These are phyloP conservation scores for Euwallacea similis DNA, from an alignment of 1,140 invertebrate species.

Conservation along the genomic window DNA sequence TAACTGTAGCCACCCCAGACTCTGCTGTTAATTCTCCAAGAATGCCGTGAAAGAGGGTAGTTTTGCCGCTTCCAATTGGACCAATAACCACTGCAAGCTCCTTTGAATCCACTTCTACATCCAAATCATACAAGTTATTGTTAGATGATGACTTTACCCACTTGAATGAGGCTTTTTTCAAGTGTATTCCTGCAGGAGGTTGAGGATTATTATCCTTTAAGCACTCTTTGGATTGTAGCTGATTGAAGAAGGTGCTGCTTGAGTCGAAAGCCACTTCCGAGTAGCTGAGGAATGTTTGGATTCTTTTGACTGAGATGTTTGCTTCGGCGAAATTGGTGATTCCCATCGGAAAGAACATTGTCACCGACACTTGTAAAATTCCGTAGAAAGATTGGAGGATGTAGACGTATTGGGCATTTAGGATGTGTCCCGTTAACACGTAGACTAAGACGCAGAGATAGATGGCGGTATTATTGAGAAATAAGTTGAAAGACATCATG, in stretches of 20 bases:
- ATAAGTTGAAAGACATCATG: constrained; percentile 71
- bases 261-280: constrained; percentile 40
- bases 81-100: constrained; percentile 69
- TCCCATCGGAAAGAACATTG: constrained; percentile 70
- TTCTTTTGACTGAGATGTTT: constrained; percentile 65
- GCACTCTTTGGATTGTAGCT: constrained; percentile 14
- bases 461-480: constrained; percentile 71
- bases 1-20: constrained; percentile 39
- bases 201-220: not conserved
- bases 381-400: constrained; percentile 72
- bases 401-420: constrained; percentile 76
- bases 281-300: constrained; percentile 62
- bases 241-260: constrained; percentile 25
- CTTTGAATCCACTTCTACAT: constrained; percentile 57
- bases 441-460: constrained; percentile 76
- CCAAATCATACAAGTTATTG: constrained; percentile 61
- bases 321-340: constrained; percentile 63
- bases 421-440: constrained; percentile 66
- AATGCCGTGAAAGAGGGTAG: constrained; percentile 78
- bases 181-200: constrained; percentile 19
- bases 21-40: constrained; percentile 74
- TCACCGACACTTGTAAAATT: constrained; percentile 69
- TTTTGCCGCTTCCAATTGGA: constrained; percentile 73
- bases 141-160: constrained; percentile 60
- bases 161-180: constrained; percentile 62